These are phyloP conservation scores for Thelaira solivaga DNA, from an alignment of 2,888 invertebrate genomes.

Conservation along the genomic window DNA sequence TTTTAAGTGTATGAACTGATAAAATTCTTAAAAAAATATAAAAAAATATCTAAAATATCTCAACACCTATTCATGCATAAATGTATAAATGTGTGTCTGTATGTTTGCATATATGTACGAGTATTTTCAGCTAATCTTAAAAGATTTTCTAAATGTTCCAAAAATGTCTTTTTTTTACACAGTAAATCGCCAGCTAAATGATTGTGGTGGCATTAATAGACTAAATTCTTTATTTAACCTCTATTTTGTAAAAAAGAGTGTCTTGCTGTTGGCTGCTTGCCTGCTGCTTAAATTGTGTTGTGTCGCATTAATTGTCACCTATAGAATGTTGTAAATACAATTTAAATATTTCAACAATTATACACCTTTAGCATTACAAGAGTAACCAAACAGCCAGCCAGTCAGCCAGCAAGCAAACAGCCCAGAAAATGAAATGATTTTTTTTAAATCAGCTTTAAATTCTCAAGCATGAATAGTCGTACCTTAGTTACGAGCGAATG, in stretches of 20 bases:
- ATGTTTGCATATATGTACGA: not conserved
- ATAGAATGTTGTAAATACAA: conserved; percentile 57
- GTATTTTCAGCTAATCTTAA: not conserved
- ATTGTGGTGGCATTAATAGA: conserved; percentile 42
- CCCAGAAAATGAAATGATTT: conserved; percentile 37
- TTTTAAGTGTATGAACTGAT: no score
- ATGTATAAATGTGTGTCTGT: not conserved
- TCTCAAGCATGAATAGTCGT: conserved; percentile 30
- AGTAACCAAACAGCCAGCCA: not conserved
- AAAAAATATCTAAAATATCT: no score
- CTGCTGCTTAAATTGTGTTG: not conserved
- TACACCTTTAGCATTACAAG: conserved; percentile 50
- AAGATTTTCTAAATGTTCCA: conserved; percentile 42
- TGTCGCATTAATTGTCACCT: conserved; percentile 60
- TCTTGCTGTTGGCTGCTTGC: not conserved
- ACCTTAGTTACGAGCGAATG: not conserved
- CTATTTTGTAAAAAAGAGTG: not conserved
- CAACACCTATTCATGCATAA: no score
- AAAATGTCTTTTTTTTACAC: conserved; percentile 16
- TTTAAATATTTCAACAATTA: conserved; percentile 60
- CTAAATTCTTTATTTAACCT: conserved; percentile 48
- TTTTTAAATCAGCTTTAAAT: conserved; percentile 52
- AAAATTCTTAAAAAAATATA: no score
- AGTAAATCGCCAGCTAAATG: not conserved
- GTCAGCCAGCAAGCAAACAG: not conserved